Base-by-base conservation (phyloP, 2,797 vertebrate species). In the Gadopsis marmoratus region DNA sequence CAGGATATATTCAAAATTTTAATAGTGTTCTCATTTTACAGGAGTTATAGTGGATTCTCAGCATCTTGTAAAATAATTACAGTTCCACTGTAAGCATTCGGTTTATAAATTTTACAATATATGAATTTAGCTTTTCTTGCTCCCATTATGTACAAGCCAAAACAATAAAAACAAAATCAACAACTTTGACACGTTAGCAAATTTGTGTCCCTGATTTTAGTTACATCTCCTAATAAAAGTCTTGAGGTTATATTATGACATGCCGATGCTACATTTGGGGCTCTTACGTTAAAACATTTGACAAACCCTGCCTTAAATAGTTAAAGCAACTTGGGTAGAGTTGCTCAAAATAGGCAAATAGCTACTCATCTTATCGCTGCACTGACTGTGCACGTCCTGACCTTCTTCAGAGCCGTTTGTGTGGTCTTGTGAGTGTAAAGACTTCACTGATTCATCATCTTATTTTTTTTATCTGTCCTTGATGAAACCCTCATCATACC, bases 401-500 rank as follows among this genome's bases (percentile, higher is more conserved):
- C 55, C 76, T 58, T 29, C 59, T n/a, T 13, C 45, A n/a, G 35
- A 39, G 17, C 3, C 4, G 4, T 21, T 43, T 68, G 37, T 72
- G 62, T 69, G 66, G 74, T 50, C 61, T 21, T 62, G 11, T 35
- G 50, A 76, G 53, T 39, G 16, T 62, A 54, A 72, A 19, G 37
- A 21, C 69, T 71, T 76, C 26, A 26, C 68, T 73, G 65, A 39
- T 12, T 82, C 61, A 47, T 71, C 60, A 0, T 47, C 51, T 71
- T 67, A 72, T 71, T 71, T 76, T 26, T 26, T 26, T 74, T 56
- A 77, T 88, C 75, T 17, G 55, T 58, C 78, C 86, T 76, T 50
- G 33, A 72, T 76, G 45, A 81, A 79, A 74, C 41, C 37, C 62
- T 31, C 41, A 53, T 88, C 86, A 80, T 84, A 55, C 63, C 74